Conservation (phyloP, 2,113 vertebrate species). For the Budorcas taxicolor region DNA sequence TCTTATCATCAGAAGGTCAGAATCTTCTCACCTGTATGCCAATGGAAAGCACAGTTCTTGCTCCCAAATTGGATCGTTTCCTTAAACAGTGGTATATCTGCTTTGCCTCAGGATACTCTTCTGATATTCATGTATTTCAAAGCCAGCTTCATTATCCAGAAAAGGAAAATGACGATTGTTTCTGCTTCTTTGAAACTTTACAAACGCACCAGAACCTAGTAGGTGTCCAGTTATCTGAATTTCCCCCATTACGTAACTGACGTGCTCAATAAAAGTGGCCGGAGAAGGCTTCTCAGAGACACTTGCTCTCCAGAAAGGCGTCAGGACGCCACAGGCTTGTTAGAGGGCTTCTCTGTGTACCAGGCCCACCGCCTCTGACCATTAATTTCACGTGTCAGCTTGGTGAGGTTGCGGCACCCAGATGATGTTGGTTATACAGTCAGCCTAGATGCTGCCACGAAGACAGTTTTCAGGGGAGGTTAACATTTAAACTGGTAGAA, state of each 20-base stretch:
- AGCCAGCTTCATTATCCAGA: conserved; percentile 47
- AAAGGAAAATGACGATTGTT: conserved; percentile 30
- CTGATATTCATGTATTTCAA: conserved; percentile 26
- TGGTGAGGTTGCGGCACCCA: neutral
- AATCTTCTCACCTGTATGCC: neutral
- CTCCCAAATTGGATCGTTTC: conserved; percentile 28
- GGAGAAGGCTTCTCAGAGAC: neutral
- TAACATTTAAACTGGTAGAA: neutral
- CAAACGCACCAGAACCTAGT: neutral
- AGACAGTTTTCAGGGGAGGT: neutral
- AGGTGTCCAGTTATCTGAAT: neutral
- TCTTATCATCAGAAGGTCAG: conserved; percentile 37
- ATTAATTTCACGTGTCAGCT: neutral
- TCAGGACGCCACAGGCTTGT: too few relatives aligned
- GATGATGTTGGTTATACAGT: neutral
- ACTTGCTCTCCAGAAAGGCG: neutral
- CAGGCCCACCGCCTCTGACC: rapidly evolving
- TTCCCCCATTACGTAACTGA: neutral
- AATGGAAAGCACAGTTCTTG: neutral
- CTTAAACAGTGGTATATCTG: neutral
- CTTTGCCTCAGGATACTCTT: conserved; percentile 8
- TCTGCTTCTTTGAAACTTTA: conserved; percentile 19
- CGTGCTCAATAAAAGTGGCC: neutral
- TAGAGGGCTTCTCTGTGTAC: neutral
- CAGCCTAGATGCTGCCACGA: neutral